A percentile compares a stretch with the other conserved stretches of the same genome.
Conservation (phyloP, 2,113 vertebrate species). For the Reinhardtius hippoglossoides region DNA sequence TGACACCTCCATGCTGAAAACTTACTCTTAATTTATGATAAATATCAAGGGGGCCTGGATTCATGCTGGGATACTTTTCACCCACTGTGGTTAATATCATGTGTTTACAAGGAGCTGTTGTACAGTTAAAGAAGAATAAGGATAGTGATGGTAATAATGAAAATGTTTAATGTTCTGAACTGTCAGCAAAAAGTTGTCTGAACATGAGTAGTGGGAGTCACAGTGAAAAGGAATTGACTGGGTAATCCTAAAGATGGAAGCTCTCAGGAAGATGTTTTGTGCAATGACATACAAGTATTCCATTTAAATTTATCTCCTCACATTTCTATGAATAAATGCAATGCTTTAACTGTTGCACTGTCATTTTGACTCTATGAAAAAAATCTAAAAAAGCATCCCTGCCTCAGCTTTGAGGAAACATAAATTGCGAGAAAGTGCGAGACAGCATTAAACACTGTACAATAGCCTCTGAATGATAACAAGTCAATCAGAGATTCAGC, state of each 20-base stretch:
- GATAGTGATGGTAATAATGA: background rate
- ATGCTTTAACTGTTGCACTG: background rate
- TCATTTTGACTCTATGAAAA: slow-evolving; percentile 11
- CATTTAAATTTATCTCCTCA: slow-evolving; percentile 1
- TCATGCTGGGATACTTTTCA: too few species aligned
- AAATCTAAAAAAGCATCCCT: slow-evolving; percentile 7
- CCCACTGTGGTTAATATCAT: too few species aligned
- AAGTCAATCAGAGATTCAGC: slow-evolving; percentile 53
- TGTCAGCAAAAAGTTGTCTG: background rate
- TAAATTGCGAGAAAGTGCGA: slow-evolving; percentile 37
- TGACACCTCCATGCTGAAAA: background rate
- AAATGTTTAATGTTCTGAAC: background rate
- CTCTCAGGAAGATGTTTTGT: background rate
- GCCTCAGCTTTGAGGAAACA: slow-evolving; percentile 46
- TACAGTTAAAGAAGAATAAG: background rate
- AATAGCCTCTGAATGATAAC: slow-evolving; percentile 56
- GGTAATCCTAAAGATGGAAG: slow-evolving; percentile 3
- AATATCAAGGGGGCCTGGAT: too few species aligned
- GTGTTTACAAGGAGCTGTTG: too few species aligned
- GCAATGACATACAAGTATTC: background rate
- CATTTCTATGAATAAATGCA: slow-evolving; percentile 32
- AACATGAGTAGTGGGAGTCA: background rate
- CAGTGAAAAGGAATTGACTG: background rate
- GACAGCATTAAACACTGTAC: slow-evolving; percentile 21
- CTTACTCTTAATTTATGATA: background rate